Evolutionary conservation across 2,888 invertebrate species (phyloP), one percentile per base, ranked within the genome.

Genomic region (Linyphia triangularis): DNA sequence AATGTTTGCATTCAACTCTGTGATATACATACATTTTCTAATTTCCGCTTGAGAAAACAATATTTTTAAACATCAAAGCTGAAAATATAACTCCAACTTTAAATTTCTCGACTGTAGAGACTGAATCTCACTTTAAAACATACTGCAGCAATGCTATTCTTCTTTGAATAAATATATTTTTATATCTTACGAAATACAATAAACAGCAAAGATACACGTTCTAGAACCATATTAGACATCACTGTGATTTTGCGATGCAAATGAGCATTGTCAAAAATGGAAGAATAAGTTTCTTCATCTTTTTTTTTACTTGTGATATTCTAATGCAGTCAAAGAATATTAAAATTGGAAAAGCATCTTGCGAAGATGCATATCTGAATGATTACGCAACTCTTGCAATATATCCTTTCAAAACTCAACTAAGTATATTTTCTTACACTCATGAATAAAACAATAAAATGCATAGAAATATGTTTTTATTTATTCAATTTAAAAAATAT

Each of bases 221-320:
- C n/a, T n/a, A n/a, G n/a, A n/a, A 51, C n/a, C n/a, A 51, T 51
- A n/a, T 51, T 51, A 51, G 51, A n/a, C n/a, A n/a, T 51, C n/a
- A 16, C 16, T 51, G 16, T n/a, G n/a, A 16, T 16, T 51, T 51
- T 51, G n/a, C 51, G n/a, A 51, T 51, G 51, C 51, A 51, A 51
- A 51, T 51, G 51, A 51, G 51, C 16, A 51, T 51, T 51, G 33
- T 9, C 33, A 6, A 6, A 16, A 13, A 5, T 3, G 51, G n/a
- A 51, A 51, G 51, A 51, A n/a, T 51, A n/a, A 51, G 51, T 51
- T 51, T n/a, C n/a, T 51, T 51, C 51, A n/a, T 51, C 51, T 51
- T 51, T n/a, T 51, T 51, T n/a, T 51, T 51, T 5, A 0, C 51
- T 40, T n/a, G n/a, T 16, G n/a, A 13, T 16, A 51, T 51, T 51